phyloP scores from a whole-genome alignment of 2,113 vertebrate species.

The Canis aureus region DNA sequence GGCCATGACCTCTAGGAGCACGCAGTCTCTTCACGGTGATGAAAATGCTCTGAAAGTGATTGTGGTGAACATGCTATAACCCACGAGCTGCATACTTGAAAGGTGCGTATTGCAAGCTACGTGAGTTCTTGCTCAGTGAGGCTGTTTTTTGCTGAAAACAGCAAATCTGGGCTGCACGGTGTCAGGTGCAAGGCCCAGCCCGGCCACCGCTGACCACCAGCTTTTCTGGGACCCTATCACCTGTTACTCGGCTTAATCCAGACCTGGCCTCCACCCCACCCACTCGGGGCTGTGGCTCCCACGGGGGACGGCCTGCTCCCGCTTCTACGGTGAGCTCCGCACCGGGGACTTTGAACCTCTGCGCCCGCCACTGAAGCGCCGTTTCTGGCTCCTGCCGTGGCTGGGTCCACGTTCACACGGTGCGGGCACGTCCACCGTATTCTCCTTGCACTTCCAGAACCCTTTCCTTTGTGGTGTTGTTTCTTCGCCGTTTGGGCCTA shows the following conservation, averaged over 20 bases:
- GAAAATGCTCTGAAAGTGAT: not conserved
- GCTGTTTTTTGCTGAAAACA: not conserved
- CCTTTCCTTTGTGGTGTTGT: not conserved
- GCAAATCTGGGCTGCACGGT: no score
- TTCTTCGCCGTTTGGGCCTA: not conserved
- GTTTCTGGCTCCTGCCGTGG: not conserved
- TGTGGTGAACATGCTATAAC: not conserved
- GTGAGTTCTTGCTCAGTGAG: not conserved
- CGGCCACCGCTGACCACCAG: not conserved
- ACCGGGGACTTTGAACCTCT: not conserved
- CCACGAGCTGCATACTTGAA: no score
- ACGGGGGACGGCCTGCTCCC: not conserved
- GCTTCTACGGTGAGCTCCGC: not conserved
- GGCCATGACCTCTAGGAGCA: accelerated
- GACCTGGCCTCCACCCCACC: accelerated
- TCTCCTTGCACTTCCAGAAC: not conserved
- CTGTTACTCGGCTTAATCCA: not conserved
- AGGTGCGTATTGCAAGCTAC: accelerated
- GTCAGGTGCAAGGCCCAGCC: no score
- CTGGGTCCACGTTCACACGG: accelerated
- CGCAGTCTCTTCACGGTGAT: no score
- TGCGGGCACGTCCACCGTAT: accelerated
- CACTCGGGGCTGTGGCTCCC: not conserved
- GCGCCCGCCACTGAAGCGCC: not conserved
- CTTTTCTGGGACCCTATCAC: not conserved